Base-by-base conservation (phyloP, 1,140 invertebrate genomes). In the Triops longicaudatus region DNA sequence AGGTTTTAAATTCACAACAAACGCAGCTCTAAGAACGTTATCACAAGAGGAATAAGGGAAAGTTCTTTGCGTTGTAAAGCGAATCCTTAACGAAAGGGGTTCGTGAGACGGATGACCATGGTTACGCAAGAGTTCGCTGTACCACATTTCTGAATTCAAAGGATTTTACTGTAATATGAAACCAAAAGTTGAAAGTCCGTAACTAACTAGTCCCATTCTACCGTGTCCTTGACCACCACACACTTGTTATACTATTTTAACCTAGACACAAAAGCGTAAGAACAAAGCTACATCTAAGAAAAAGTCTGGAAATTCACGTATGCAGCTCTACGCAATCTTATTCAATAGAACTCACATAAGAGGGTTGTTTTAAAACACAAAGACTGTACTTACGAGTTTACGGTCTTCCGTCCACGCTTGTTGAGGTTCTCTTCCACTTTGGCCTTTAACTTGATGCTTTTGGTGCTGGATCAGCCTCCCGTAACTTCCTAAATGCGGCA, bases 371-470 rank as follows among this genome's bases (percentile, higher is more conserved):
- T 37, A 7, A 4, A 37, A 37, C 7, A 37, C 31, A 37, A 37
- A 4, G 31, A 37, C 7, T 4, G 31, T 37, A 37, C 22, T 63
- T 63, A 63, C 50, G 17, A 63, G 50, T 22, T 63, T 63, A 63
- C 50, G 50, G 50, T 63, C 50, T 63, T 63, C 50, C 50, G 50
- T 63, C 50, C 50, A 63, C 14, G 50, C 50, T 63, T 63, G 50
- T 63, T 63, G 50, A 63, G 50, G 50, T 63, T 63, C 50, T 63
- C 50, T 63, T 5, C 4, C 50, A 63, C 50, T 63, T n/a, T 63
- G 50, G 50, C 50, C 50, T 63, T 63, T 63, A 14, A 63, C 50
- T 63, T 63, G 50, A 22, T 63, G 50, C 17, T 63, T 17, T 22
- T 63, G 50, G 50, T 63, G 50, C 50, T 63, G 50, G 14, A 63